These are phyloP conservation scores for Fratercula arctica DNA, from an alignment of 2,797 vertebrate species.

Conservation along the genomic window DNA sequence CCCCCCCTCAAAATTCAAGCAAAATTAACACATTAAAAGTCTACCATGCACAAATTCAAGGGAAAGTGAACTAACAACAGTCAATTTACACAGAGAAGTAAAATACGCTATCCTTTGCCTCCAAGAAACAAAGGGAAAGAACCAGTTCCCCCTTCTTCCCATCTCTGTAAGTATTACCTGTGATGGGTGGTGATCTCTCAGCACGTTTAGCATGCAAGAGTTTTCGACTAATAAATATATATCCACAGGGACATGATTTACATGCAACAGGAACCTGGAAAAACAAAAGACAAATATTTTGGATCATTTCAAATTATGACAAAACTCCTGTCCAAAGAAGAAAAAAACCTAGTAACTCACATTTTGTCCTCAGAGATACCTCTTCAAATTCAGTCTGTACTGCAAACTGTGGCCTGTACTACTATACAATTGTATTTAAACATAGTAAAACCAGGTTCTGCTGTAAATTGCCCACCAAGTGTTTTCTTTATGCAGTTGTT, in stretches of 20 bases:
- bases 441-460: not conserved
- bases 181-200: slow-evolving; percentile 85
- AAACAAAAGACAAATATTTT: slow-evolving; percentile 14
- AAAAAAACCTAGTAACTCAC: not conserved
- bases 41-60: not conserved
- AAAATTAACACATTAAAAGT: not conserved
- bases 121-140: not conserved
- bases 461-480: not conserved
- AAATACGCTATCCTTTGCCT: not conserved
- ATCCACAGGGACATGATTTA: slow-evolving; percentile 97
- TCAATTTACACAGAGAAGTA: not conserved
- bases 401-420: not conserved
- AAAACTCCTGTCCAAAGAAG: not conserved
- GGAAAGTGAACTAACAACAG: not conserved
- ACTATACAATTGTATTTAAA: not conserved
- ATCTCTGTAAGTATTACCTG: slow-evolving; percentile 79
- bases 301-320: not conserved
- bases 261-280: slow-evolving; percentile 96
- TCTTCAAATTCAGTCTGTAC: not conserved
- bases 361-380: not conserved
- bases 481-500: not conserved
- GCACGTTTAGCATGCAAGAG: slow-evolving; percentile 91
- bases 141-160: not conserved
- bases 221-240: slow-evolving; percentile 96
- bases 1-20: not conserved